Evolutionary conservation across 2,797 vertebrate genomes (phyloP).

Genomic region (Cyprinodon diabolis): DNA sequence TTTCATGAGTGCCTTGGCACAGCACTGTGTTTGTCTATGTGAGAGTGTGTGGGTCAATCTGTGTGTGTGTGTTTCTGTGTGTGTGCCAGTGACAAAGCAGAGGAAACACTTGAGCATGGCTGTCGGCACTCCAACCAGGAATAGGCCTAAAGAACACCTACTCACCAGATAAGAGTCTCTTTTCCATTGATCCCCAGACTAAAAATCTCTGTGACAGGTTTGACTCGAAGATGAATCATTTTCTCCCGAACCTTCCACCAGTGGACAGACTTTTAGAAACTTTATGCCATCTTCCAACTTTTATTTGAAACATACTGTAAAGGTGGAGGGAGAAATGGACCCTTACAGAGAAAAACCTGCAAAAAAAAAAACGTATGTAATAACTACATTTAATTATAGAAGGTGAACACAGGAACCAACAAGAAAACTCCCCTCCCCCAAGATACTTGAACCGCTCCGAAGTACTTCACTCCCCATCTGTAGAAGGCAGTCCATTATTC

Average conservation of each 20-base stretch:
- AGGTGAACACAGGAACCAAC: too few species aligned
- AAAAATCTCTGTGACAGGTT: constrained; percentile 52
- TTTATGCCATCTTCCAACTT: constrained; percentile 9
- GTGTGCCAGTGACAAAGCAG: constrained; percentile 39
- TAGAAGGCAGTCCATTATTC: too few species aligned
- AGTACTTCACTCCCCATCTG: too few species aligned
- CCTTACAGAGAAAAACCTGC: not conserved
- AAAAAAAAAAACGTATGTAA: not conserved
- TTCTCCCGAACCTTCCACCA: constrained; percentile 27
- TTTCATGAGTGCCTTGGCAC: constrained; percentile 39
- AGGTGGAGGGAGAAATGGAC: not conserved
- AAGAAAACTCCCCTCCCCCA: too few species aligned
- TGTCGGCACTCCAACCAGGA: constrained; percentile 68
- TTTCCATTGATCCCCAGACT: constrained; percentile 69
- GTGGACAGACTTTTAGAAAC: constrained; percentile 17
- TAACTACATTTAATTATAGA: not conserved
- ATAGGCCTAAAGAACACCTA: constrained; percentile 74
- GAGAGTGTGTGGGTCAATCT: not conserved
- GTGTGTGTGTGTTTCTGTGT: constrained; percentile 13
- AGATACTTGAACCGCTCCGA: too few species aligned
- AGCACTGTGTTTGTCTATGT: not conserved
- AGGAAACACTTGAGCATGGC: constrained; percentile 71
- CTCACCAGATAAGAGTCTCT: constrained; percentile 69
- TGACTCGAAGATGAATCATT: constrained; percentile 59
- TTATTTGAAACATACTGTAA: not conserved